A percentile compares a stretch with the other conserved stretches of the same genome.
phyloP scores from a whole-genome alignment of 1,140 invertebrate species.

The Rhizoglyphus robini region DNA sequence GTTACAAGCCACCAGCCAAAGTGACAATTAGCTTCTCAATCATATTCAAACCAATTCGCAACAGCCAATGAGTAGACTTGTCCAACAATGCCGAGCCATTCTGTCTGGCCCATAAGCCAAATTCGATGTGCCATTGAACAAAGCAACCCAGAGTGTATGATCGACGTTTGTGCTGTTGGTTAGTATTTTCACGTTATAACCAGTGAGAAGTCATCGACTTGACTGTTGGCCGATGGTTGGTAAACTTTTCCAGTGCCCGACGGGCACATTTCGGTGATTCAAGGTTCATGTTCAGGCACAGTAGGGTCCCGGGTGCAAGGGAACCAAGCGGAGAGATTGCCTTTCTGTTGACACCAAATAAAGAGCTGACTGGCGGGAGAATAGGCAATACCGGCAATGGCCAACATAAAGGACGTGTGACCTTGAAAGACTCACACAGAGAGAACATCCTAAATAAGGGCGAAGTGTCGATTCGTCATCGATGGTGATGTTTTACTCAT shows the following conservation, averaged over 20 bases:
- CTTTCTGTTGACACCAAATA: constrained; percentile 56
- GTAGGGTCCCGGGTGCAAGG: background rate
- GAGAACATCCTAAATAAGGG: constrained; percentile 62
- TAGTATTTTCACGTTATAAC: constrained; percentile 20
- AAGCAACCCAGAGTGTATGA: background rate
- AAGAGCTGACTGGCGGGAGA: constrained; percentile 74
- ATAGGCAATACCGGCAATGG: constrained; percentile 72
- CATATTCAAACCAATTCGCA: constrained; percentile 83
- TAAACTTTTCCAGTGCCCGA: constrained; percentile 67
- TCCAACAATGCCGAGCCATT: constrained; percentile 85
- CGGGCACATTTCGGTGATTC: constrained; percentile 90
- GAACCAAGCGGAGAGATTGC: background rate
- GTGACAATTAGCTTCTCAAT: constrained; percentile 76
- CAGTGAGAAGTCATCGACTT: constrained; percentile 68
- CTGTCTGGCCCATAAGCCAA: constrained; percentile 49
- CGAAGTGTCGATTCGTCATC: constrained; percentile 59
- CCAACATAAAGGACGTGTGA: constrained; percentile 92
- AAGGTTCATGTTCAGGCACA: constrained; percentile 93
- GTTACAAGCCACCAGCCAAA: constrained; percentile 50
- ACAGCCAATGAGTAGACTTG: constrained; percentile 89
- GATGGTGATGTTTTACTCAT: constrained; percentile 66
- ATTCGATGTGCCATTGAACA: constrained; percentile 5
- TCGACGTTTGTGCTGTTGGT: background rate
- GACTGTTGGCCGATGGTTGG: constrained; percentile 75
- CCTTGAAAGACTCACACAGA: constrained; percentile 82